A percentile compares a stretch with the other conserved stretches of the same genome.
These are phyloP conservation scores for Thereva unica DNA, from an alignment of 2,888 invertebrate genomes.

Conservation along the genomic window DNA sequence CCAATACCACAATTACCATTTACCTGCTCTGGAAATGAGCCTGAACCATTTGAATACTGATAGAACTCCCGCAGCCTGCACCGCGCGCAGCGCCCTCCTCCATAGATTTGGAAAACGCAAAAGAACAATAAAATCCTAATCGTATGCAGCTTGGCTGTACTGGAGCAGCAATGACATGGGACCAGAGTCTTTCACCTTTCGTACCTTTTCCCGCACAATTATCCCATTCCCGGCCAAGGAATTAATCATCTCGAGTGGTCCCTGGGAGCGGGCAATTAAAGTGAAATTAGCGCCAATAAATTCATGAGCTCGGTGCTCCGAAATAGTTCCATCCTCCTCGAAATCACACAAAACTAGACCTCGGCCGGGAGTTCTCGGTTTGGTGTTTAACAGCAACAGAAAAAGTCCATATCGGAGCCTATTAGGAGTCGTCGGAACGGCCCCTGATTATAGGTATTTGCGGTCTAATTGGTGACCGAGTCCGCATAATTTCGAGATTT, in stretches of 20 bases:
- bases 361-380: constrained; percentile 2
- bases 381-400: constrained; percentile 21
- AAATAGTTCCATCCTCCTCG: background rate
- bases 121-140: too few species aligned
- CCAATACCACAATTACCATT: too few species aligned
- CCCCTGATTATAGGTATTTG: constrained; percentile 36
- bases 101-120: too few species aligned
- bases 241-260: constrained; percentile 17
- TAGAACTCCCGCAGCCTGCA: too few species aligned
- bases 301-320: constrained; percentile 20
- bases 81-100: too few species aligned
- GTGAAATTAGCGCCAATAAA: constrained; percentile 32
- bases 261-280: constrained; percentile 13
- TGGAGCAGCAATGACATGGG: too few species aligned
- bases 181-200: too few species aligned
- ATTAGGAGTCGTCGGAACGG: constrained; percentile 33
- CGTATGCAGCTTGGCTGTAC: too few species aligned
- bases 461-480: constrained; percentile 25
- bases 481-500: constrained; percentile 33
- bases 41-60: too few species aligned
- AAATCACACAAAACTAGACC: constrained; percentile 7
- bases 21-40: too few species aligned
- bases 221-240: background rate
- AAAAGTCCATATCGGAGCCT: background rate
- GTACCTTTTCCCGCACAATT: background rate